phyloP scores from a whole-genome alignment of 2,113 vertebrate species.

The Aix galericulata region DNA sequence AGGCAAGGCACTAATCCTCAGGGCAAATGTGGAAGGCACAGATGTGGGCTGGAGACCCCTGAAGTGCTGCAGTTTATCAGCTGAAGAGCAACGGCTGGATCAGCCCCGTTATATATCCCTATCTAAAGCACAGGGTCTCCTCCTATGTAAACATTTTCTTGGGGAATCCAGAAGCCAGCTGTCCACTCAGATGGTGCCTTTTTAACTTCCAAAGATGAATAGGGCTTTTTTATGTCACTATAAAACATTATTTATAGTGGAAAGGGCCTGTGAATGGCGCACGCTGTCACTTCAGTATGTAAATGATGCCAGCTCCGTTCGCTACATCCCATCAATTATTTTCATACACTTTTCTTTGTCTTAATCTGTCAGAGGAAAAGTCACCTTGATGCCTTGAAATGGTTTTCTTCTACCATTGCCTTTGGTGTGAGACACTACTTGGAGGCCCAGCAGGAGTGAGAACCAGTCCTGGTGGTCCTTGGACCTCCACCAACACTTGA shows the following conservation, averaged over 20 bases:
- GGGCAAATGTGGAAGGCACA: neutral
- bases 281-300: constrained; percentile 14
- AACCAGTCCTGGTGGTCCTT: neutral
- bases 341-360: constrained; percentile 31
- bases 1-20: neutral
- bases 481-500: neutral
- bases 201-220: constrained; percentile 37
- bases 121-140: neutral
- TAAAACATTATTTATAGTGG: constrained; percentile 43
- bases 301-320: constrained; percentile 40
- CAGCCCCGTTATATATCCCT: neutral
- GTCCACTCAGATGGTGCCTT: constrained; percentile 13
- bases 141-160: neutral
- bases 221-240: constrained; percentile 37
- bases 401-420: neutral
- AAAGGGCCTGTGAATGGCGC: constrained; percentile 8
- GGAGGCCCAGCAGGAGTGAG: neutral
- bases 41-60: neutral
- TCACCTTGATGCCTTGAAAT: constrained; percentile 56
- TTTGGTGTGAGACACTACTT: neutral
- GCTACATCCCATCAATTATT: constrained; percentile 43
- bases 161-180: neutral
- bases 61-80: neutral
- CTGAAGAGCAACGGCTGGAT: neutral
- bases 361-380: constrained; percentile 61